Conservation (phyloP, 1,140 invertebrate genomes). For the Atta colombica region DNA sequence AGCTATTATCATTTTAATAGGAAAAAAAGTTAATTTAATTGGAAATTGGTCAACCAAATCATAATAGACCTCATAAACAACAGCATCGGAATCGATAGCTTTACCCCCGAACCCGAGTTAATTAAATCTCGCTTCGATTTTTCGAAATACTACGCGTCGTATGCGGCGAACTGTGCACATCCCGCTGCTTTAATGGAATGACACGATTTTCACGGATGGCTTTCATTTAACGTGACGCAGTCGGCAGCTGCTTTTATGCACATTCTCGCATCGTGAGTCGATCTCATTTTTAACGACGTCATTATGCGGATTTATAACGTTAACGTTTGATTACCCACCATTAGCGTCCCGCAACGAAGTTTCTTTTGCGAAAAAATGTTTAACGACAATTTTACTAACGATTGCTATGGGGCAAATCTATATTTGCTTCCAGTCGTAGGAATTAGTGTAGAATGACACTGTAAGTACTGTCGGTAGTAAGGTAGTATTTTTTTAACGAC, state of each 20-base stretch:
- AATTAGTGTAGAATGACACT: background rate
- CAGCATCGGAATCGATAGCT: conserved; percentile 23
- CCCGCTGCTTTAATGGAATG: conserved; percentile 44
- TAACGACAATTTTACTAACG: background rate
- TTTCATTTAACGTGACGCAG: conserved; percentile 44
- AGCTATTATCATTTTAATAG: conserved; percentile 23
- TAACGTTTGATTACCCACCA: conserved; percentile 8
- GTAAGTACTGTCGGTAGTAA: background rate
- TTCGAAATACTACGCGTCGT: conserved; percentile 42
- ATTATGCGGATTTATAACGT: conserved; percentile 41
- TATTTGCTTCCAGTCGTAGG: background rate
- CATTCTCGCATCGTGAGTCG: conserved; percentile 39
- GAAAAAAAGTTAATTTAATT: conserved; percentile 53
- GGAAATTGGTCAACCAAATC: conserved; percentile 41
- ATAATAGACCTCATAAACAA: conserved; percentile 52
- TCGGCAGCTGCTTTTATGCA: conserved; percentile 24
- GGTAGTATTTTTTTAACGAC: background rate
- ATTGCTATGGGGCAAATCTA: background rate
- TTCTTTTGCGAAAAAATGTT: conserved; percentile 13
- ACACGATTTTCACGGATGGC: conserved; percentile 52
- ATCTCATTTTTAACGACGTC: conserved; percentile 46
- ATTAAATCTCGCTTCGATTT: conserved; percentile 58
- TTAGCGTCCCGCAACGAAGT: background rate
- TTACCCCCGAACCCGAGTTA: conserved; percentile 43
- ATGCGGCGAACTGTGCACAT: conserved; percentile 7